phyloP scores from a whole-genome alignment of 2,113 vertebrate species.

The Hippocampus zosterae region DNA sequence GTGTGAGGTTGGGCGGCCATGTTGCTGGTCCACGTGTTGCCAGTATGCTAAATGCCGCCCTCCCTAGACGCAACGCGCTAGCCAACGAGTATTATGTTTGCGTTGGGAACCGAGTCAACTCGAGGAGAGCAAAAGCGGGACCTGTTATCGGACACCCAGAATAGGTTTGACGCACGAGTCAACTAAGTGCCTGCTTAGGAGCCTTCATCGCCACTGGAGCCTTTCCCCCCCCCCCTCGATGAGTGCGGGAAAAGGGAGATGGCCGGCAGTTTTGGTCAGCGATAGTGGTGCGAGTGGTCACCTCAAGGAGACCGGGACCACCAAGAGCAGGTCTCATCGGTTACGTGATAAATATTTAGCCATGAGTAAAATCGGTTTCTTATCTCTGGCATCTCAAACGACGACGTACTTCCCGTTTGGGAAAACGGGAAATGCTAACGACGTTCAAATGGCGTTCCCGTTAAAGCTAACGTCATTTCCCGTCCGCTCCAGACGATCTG shows the following conservation, averaged over 20 bases:
- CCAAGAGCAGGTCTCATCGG: not conserved
- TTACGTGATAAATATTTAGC: too few relatives aligned
- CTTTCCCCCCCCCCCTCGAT: not conserved
- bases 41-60: not conserved
- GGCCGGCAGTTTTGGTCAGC: not conserved
- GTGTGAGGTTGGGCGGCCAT: not conserved
- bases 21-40: not conserved
- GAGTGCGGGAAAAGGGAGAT: not conserved
- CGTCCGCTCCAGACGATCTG: too few relatives aligned
- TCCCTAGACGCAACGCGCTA: not conserved
- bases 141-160: not conserved
- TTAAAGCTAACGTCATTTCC: too few relatives aligned
- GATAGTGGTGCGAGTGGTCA: not conserved
- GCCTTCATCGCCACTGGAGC: not conserved
- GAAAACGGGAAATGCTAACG: too few relatives aligned
- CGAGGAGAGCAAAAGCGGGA: not conserved
- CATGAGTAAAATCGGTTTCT: too few relatives aligned
- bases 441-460: too few relatives aligned
- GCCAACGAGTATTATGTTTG: conserved; percentile 1
- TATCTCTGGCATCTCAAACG: too few relatives aligned
- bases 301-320: not conserved
- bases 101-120: not conserved
- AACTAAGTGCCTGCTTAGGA: not conserved
- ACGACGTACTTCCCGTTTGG: too few relatives aligned
- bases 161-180: not conserved